Base-by-base conservation (phyloP, 2,888 invertebrate species). In the Eupithecia insigniata region DNA sequence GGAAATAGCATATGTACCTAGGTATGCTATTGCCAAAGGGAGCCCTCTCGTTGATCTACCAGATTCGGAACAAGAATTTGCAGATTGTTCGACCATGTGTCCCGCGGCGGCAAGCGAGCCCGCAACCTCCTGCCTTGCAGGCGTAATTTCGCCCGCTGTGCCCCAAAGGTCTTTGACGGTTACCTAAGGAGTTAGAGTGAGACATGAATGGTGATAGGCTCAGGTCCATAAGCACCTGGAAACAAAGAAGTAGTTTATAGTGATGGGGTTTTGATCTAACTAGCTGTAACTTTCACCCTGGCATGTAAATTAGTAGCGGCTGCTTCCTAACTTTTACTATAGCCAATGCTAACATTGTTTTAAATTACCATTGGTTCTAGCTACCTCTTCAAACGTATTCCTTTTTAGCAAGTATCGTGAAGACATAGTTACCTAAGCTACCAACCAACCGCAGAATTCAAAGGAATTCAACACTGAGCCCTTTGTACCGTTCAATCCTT, bases 401-500 rank as follows among this genome's bases (percentile, higher is more conserved):
- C 55, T 55, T 22, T 22, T 55, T 55, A 55, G 55, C 55, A 26
- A 55, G 26, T 26, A 26, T 26, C 22, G 55, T 26, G 14, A 26
- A 55, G 55, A 26, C 8, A 26, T 26, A 55, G 55, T 55, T 26
- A n/a, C n/a, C n/a, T n/a, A 55, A 14, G 55, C n/a, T 51, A 55
- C 22, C 55, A 55, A 12, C 55, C 55, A 14, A 55, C 61, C 68
- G 43, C 46, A 30, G 66, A 61, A 64, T 30, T 58, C 32, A 64
- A 69, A 73, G 58, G 64, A 58, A 30, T 62, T 69, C 62, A 43
- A 30, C 61, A 68, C 55, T 62, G 34, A 60, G 67, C 58, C 67
- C 65, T 73, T 73, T 73, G 70, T 70, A 65, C 26, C 55, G 34
- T 43, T 70, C 58, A 34, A 30, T 43, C 64, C 60, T 67, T 58